Evolutionary conservation across 2,113 vertebrate genomes (phyloP).

Genomic region (Onychorhynchus coronatus): DNA sequence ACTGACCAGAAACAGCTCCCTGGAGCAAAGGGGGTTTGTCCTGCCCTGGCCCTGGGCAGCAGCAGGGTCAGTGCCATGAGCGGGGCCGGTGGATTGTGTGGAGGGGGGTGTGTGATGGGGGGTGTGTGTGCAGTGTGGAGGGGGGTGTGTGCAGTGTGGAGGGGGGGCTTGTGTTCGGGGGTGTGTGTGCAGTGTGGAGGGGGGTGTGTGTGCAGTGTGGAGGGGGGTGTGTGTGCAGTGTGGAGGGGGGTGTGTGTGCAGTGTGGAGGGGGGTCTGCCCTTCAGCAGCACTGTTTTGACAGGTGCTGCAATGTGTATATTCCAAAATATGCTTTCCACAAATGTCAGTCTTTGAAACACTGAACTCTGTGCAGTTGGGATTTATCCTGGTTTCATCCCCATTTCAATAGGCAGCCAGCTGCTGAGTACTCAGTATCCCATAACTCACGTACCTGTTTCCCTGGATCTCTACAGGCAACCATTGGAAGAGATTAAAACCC

Average conservation of each 20-base stretch:
- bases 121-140: too few species aligned
- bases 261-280: neutral
- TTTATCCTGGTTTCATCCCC: neutral
- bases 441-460: neutral
- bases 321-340: neutral
- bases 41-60: neutral
- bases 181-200: too few species aligned
- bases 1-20: neutral
- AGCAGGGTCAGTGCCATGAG: accelerated
- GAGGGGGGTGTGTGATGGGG: too few species aligned
- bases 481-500: neutral
- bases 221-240: too few species aligned
- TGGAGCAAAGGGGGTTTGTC: neutral
- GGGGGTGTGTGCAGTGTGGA: too few species aligned
- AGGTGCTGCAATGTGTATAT: neutral
- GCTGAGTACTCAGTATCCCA: neutral
- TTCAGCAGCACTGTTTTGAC: neutral
- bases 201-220: too few species aligned
- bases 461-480: neutral
- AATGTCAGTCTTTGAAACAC: neutral
- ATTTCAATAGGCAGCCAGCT: neutral
- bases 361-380: neutral
- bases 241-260: neutral
- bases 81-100: neutral
- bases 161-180: too few species aligned